Base-by-base conservation (phyloP, 2,888 invertebrate species). In the Steinernema scapterisci region DNA sequence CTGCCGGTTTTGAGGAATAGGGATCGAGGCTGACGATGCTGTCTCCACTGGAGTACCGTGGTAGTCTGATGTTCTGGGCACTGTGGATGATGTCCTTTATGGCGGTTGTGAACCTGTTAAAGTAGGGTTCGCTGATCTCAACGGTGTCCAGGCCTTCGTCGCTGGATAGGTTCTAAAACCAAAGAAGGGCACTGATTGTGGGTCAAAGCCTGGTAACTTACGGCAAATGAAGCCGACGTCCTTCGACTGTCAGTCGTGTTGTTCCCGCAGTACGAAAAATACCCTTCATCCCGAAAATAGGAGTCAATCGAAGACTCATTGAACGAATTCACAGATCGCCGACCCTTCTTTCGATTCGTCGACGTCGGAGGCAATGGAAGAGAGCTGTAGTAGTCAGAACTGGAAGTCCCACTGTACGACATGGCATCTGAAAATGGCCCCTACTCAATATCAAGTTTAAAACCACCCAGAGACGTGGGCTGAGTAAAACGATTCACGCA, bases 231-330 rank as follows among this genome's bases (percentile, higher is more conserved):
- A n/a, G n/a, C 63, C 5, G 63, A 63, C 13, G 63, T 63, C 7
- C 63, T 25, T 31, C 63, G 63, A n/a, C 63, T 63, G 63, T 63
- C 63, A 27, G 16, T 27, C 1, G 31, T n/a, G 16, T 63, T 63
- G 5, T 16, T 11, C 16, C 31, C 63, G 16, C 16, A 11, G 2
- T 31, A 25, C 2, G 63, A 63, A 27, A 63, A 63, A 31, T 63
- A 63, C 2, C 63, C 63, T 63, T 63, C 63, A 27, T 63, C 63
- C 5, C 63, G 63, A 63, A 63, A 63, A 31, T 63, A 63, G 6
- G 63, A 63, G 63, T 63, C 63, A 38, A 63, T 63, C 9, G 63
- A 63, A 11, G 63, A 63, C 27, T 63, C 63, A 16, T 25, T 27
- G 27, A 23, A 63, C 16, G 63, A 63, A 11, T 31, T 27, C 16